A percentile compares a stretch with the other conserved stretches of the same genome.
Conservation (phyloP, 2,888 invertebrate genomes). For the Aleiodes alternator region DNA sequence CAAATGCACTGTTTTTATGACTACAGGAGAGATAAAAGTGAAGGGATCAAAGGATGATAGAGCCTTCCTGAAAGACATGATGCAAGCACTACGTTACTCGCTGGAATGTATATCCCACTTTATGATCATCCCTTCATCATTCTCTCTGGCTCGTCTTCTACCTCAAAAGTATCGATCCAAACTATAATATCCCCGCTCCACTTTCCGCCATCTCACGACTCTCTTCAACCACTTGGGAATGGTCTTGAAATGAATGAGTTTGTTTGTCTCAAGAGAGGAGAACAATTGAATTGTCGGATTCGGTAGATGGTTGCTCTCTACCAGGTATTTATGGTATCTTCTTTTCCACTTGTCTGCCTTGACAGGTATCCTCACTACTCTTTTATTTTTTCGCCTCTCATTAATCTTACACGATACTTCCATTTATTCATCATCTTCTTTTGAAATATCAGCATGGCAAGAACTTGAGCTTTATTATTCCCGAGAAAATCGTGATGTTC, state of each 20-base stretch:
- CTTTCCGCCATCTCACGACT: background rate
- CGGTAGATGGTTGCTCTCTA: conserved; percentile 1
- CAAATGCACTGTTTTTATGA: background rate
- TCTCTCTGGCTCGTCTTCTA: conserved; percentile 12
- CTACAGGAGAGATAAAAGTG: background rate
- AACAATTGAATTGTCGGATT: conserved; percentile 19
- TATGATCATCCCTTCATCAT: conserved; percentile 28
- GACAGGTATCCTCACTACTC: conserved; percentile 9
- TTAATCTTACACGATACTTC: conserved; percentile 6
- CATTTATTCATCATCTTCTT: background rate
- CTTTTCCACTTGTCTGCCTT: conserved; percentile 1
- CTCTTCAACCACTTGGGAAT: conserved; percentile 25
- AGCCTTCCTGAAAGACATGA: background rate
- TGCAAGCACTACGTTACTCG: background rate
- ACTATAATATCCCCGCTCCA: too few relatives aligned
- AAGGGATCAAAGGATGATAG: background rate
- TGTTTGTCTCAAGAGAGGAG: conserved; percentile 30
- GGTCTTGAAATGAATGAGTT: conserved; percentile 32
- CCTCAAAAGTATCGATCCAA: conserved; percentile 20
- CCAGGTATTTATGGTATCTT: conserved; percentile 24
- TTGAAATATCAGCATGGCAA: too few relatives aligned
- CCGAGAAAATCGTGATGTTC: conserved; percentile 38
- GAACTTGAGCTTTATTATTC: conserved; percentile 10
- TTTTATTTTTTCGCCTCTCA: background rate
- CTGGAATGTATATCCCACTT: conserved; percentile 14